These are phyloP conservation scores for Colletes collaris DNA, from an alignment of 2,888 invertebrate species.

Conservation along the genomic window DNA sequence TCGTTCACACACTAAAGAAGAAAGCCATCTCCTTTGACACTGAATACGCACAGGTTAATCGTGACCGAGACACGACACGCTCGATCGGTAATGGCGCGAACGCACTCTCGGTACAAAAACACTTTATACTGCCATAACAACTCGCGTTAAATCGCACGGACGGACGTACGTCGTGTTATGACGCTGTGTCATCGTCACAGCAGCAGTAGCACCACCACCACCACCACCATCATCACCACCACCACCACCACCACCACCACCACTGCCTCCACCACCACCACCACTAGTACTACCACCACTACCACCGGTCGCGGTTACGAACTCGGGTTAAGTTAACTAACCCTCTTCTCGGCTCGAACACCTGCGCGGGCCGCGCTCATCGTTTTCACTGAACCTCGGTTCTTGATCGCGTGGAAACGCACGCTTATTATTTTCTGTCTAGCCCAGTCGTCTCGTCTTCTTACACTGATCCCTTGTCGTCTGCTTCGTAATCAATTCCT, in stretches of 20 bases:
- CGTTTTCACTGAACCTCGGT: slow-evolving; percentile 71
- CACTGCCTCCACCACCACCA: slow-evolving; percentile 60
- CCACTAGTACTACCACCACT: slow-evolving; percentile 63
- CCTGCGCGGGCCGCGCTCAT: slow-evolving; percentile 73
- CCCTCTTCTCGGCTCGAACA: slow-evolving; percentile 73
- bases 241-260: slow-evolving; percentile 56
- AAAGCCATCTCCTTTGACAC: slow-evolving; percentile 62
- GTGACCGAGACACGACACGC: slow-evolving; percentile 54
- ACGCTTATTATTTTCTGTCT: slow-evolving; percentile 61
- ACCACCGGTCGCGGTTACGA: slow-evolving; percentile 69
- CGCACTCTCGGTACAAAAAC: slow-evolving; percentile 60
- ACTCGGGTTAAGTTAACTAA: slow-evolving; percentile 77
- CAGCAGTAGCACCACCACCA: slow-evolving; percentile 72
- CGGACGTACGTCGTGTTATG: slow-evolving; percentile 75
- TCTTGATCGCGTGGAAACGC: slow-evolving; percentile 60
- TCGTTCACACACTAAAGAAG: slow-evolving; percentile 56
- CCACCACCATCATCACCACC: slow-evolving; percentile 37
- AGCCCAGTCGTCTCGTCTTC: slow-evolving; percentile 42
- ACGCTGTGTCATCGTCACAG: slow-evolving; percentile 77
- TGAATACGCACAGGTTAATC: slow-evolving; percentile 59
- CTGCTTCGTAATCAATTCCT: slow-evolving; percentile 60
- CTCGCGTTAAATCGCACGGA: slow-evolving; percentile 73
- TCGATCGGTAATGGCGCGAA: slow-evolving; percentile 70
- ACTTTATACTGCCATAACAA: slow-evolving; percentile 65
- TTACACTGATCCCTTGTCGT: slow-evolving; percentile 39